These are phyloP conservation scores for Elachura formosa DNA, from an alignment of 2,113 vertebrate species.

Conservation along the genomic window DNA sequence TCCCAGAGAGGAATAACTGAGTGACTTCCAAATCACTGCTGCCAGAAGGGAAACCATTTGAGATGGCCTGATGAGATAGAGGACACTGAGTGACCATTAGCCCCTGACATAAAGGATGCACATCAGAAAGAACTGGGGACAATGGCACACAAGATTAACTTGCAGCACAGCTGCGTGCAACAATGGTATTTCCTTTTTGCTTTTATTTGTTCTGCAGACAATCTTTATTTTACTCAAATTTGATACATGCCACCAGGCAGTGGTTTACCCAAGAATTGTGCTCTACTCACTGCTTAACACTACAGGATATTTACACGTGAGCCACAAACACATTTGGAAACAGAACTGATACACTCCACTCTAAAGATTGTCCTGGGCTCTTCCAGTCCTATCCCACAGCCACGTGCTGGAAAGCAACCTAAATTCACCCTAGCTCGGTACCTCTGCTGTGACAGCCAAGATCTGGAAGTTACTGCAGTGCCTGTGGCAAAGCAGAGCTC, in stretches of 20 bases:
- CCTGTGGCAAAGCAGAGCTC: slow-evolving; percentile 4
- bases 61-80: background rate
- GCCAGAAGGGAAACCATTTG: background rate
- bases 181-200: background rate
- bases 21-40: background rate
- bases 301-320: background rate
- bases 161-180: background rate
- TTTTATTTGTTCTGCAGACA: background rate
- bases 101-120: background rate
- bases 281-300: background rate
- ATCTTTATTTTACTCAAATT: background rate
- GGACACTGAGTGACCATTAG: background rate
- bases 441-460: background rate
- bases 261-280: background rate
- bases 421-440: background rate
- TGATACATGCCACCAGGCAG: background rate
- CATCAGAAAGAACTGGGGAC: background rate
- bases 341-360: background rate
- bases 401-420: background rate
- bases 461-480: background rate
- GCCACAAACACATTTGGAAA: background rate
- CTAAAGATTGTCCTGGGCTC: background rate
- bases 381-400: background rate
- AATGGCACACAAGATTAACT: background rate
- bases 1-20: background rate